Conservation (phyloP, 37 sponge, comb jelly and placozoan genomes). For the Mnemiopsis leidyi region DNA sequence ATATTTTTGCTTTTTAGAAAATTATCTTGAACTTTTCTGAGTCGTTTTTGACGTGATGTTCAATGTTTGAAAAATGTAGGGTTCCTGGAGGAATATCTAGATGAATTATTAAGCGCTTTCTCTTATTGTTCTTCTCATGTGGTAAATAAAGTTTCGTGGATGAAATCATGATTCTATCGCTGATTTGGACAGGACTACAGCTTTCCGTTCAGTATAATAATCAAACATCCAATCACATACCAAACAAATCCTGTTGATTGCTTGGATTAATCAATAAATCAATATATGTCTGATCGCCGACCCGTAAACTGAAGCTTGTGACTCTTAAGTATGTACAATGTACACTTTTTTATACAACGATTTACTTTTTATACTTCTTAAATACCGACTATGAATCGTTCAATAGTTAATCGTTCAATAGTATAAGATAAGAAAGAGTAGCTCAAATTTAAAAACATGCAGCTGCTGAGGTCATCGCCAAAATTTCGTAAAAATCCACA, state of each 20-base stretch:
- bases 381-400: too few species aligned
- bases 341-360: not conserved
- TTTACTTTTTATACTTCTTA: not conserved
- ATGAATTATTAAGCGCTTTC: not conserved
- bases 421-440: too few species aligned
- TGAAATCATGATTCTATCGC: not conserved
- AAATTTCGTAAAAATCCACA: too few species aligned
- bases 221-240: not conserved
- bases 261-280: not conserved
- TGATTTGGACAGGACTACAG: not conserved
- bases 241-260: not conserved
- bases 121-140: not conserved
- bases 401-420: too few species aligned
- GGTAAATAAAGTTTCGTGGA: not conserved
- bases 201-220: not conserved
- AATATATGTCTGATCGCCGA: not conserved
- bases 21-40: not conserved
- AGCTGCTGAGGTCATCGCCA: too few species aligned
- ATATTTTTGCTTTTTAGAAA: not conserved
- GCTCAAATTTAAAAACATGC: too few species aligned
- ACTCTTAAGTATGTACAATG: not conserved
- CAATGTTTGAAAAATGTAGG: not conserved
- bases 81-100: not conserved
- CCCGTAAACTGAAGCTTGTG: not conserved
- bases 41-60: not conserved